Base-by-base conservation (phyloP, 1,140 invertebrate genomes). In the Chymomyza costata region DNA sequence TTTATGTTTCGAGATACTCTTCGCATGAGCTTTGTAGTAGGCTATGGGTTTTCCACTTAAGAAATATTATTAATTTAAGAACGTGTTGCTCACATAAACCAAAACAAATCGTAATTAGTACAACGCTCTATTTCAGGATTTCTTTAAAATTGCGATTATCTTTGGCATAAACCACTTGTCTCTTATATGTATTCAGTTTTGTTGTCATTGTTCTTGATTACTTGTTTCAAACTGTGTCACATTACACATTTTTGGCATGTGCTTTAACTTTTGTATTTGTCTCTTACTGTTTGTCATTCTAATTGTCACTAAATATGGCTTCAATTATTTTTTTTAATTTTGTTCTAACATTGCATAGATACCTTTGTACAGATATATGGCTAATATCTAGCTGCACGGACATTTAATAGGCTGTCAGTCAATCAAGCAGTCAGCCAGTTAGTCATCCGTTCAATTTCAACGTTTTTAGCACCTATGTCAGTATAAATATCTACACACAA, bases 241-340 rank as follows among this genome's bases (percentile, higher is more conserved):
- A 63, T 65, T 65, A 63, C 61, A 63, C 60, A 40, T 48, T 65
- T 65, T 57, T 30, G 53, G 45, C 30, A 14, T 16, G 35, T 46
- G 39, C 25, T n/a, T 47, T 34, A 13, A 3, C 40, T 46, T 45
- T 31, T 17, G 32, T 46, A 34, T 49, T 43, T 49, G 38, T 41
- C 5, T 28, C 5, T n/a, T 28, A 28, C 25, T n/a, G 7, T 34
- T 34, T 57, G n/a, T 56, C 30, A 13, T 38, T 54, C 43, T 65
- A 65, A 65, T 65, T 65, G 62, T 65, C 62, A 65, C 62, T 64
- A 52, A 64, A 65, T 65, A 65, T 64, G 60, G 53, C 60, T 58
- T 64, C 60, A 64, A 61, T 58, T 65, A 65, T 46, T 65, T 41
- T 58, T 34, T 32, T 57, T 19, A 38, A 61, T 16, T 6, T 48